Conservation (phyloP, 2,113 vertebrate genomes). For the Seriola dumerili region DNA sequence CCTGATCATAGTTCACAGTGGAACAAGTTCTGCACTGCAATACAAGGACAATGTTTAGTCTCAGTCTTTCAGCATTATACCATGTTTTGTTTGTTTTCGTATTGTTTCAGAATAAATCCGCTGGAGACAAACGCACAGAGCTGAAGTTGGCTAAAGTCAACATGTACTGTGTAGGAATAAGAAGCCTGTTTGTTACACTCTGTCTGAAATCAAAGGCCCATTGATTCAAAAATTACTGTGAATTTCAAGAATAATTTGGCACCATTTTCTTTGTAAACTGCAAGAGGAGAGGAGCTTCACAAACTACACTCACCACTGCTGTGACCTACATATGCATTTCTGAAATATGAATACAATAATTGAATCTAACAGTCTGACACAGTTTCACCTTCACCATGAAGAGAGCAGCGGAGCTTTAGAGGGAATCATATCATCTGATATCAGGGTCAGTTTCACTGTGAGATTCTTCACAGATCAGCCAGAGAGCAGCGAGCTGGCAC, state of each 20-base stretch:
- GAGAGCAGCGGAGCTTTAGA: constrained; percentile 3
- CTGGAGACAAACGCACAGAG: no score
- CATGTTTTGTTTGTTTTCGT: no score
- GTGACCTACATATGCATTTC: not conserved
- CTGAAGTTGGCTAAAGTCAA: no score
- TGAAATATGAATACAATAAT: not conserved
- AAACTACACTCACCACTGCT: not conserved
- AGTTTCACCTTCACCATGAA: not conserved
- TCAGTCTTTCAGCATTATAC: no score
- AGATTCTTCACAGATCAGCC: constrained; percentile 34
- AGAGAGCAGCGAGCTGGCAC: constrained; percentile 29
- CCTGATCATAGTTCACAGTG: no score
- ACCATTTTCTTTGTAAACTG: not conserved
- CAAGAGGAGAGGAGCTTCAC: not conserved
- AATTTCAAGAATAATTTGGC: not conserved
- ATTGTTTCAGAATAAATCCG: no score
- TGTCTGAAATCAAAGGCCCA: no score
- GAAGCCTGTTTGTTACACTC: not conserved
- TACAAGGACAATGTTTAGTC: no score
- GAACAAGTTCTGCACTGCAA: no score
- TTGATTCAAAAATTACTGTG: not conserved
- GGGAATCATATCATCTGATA: not conserved
- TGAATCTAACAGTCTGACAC: not conserved
- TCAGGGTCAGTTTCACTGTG: constrained; percentile 22
- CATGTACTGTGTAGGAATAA: no score